A percentile compares a stretch with the other conserved stretches of the same genome.
Conservation (phyloP, 1,140 invertebrate species). For the Idris sp. region DNA sequence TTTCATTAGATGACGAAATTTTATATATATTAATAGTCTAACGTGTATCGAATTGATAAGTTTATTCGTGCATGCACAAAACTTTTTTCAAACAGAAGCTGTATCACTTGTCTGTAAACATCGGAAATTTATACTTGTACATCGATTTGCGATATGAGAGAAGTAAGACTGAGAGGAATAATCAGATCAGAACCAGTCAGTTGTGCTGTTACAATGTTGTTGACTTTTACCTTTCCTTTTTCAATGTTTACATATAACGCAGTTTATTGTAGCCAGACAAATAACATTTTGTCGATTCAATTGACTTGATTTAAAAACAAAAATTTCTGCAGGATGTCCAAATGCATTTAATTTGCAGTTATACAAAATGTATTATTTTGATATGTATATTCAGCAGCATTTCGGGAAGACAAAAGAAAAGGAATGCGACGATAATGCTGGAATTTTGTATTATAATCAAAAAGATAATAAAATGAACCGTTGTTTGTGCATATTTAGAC, state of each 20-base stretch:
- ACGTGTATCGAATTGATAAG: not conserved
- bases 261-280: constrained; percentile 21
- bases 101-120: constrained; percentile 2
- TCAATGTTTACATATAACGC: constrained; percentile 7
- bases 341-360: too few species aligned
- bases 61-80: not conserved
- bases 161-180: constrained; percentile 24
- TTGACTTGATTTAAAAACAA: constrained; percentile 1
- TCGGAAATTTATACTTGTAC: constrained; percentile 16
- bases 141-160: not conserved
- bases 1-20: too few species aligned
- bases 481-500: too few species aligned
- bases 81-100: not conserved
- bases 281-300: too few species aligned
- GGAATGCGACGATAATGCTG: too few species aligned
- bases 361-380: too few species aligned
- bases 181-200: constrained; percentile 42
- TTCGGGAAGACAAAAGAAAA: too few species aligned
- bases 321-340: not conserved
- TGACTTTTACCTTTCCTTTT: constrained; percentile 25
- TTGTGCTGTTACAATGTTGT: constrained; percentile 12
- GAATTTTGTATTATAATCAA: too few species aligned
- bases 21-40: too few species aligned
- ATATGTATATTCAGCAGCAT: too few species aligned
- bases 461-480: too few species aligned